Conservation (phyloP, 1,140 invertebrate genomes). For the Thaumetopoea pityocampa region DNA sequence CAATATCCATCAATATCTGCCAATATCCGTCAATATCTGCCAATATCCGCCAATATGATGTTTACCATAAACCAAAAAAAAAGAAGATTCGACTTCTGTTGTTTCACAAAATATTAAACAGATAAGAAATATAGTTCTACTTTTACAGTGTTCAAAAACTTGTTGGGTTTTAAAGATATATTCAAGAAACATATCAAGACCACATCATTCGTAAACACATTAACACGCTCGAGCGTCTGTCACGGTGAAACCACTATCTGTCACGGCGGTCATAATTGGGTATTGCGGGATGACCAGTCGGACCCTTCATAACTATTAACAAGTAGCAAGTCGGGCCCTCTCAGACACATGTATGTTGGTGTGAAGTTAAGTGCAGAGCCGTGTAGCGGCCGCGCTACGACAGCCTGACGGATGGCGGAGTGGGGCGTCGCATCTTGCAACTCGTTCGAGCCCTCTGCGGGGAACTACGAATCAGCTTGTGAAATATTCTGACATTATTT, state of each 20-base stretch:
- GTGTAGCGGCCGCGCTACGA: constrained; percentile 36
- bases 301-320: constrained; percentile 46
- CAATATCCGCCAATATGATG: too few species aligned
- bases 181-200: too few species aligned
- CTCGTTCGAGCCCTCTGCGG: constrained; percentile 20
- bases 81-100: too few species aligned
- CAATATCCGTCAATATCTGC: too few species aligned
- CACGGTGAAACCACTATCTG: constrained; percentile 10
- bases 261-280: constrained; percentile 37
- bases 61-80: too few species aligned
- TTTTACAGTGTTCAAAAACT: too few species aligned
- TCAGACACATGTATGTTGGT: constrained; percentile 42
- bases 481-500: constrained; percentile 4
- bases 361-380: constrained; percentile 50
- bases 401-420: constrained; percentile 50
- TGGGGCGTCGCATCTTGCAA: constrained; percentile 33
- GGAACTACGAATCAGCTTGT: constrained; percentile 19
- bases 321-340: constrained; percentile 40
- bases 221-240: too few species aligned
- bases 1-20: too few species aligned
- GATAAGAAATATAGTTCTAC: too few species aligned
- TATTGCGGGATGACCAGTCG: constrained; percentile 36
- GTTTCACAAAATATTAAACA: too few species aligned
- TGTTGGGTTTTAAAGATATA: too few species aligned
- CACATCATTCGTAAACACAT: too few species aligned